phyloP scores from a whole-genome alignment of 2,797 vertebrate species.

The Dendrocincla fuliginosa region DNA sequence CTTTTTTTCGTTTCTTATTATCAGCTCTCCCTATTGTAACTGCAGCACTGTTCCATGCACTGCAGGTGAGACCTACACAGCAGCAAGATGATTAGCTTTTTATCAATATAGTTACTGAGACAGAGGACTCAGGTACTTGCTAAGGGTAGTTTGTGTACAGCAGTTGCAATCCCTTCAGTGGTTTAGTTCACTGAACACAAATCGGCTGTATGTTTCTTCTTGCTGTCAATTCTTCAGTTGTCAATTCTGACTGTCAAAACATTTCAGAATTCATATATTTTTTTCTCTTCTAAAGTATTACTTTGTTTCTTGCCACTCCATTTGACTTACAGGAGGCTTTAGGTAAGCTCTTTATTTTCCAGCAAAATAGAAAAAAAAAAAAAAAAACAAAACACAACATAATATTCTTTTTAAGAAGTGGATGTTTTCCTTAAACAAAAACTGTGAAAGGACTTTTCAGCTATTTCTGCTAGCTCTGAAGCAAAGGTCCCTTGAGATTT shows the following conservation, averaged over 20 bases:
- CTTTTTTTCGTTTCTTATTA: rapidly evolving
- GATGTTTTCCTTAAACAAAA: background rate
- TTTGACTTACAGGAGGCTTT: background rate
- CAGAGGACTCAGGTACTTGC: background rate
- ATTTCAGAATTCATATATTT: background rate
- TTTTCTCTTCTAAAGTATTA: background rate
- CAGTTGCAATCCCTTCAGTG: background rate
- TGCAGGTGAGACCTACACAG: background rate
- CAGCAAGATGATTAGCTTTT: background rate
- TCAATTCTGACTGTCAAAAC: background rate
- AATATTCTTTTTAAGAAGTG: background rate
- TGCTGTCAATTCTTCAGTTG: background rate
- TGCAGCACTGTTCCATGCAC: background rate
- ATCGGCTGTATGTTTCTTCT: background rate
- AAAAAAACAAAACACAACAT: no score
- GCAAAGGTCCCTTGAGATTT: background rate
- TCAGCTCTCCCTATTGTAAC: background rate
- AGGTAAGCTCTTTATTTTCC: background rate
- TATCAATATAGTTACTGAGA: background rate
- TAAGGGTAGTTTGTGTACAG: background rate
- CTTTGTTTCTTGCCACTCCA: background rate
- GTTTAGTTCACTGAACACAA: background rate
- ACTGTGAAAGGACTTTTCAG: background rate
- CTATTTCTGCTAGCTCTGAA: background rate
- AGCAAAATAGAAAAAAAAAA: background rate